phyloP scores from a whole-genome alignment of 2,113 vertebrate species.

The Trichechus manatus region DNA sequence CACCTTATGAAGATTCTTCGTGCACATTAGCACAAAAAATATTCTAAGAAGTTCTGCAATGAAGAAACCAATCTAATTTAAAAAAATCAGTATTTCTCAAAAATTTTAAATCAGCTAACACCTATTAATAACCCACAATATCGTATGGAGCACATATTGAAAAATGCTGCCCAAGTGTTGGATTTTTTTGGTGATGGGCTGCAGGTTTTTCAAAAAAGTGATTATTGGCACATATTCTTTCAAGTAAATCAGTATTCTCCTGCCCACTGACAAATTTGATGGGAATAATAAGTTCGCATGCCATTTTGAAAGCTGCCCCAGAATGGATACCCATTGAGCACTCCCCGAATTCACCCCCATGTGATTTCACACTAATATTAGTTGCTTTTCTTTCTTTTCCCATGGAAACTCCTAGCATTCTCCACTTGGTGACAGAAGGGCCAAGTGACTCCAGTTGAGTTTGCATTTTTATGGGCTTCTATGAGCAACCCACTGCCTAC shows the following conservation, averaged over 20 bases:
- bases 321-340: not conserved
- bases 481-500: slow-evolving; percentile 13
- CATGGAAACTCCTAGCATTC: not conserved
- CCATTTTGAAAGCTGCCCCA: not conserved
- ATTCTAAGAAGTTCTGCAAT: not conserved
- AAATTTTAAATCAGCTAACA: not conserved
- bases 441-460: not conserved
- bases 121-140: not conserved
- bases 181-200: not conserved
- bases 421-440: not conserved
- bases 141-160: not conserved
- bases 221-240: not conserved
- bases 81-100: not conserved
- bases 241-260: not conserved
- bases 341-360: not conserved
- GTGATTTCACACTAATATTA: not conserved
- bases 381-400: not conserved
- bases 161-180: not conserved
- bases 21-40: not conserved
- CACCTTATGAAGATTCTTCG: not conserved
- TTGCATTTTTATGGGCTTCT: not conserved
- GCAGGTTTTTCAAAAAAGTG: not conserved
- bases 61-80: not conserved
- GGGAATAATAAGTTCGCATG: not conserved
- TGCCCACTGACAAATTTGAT: not conserved